A percentile compares a stretch with the other conserved stretches of the same genome.
phyloP scores from a whole-genome alignment of 2,113 vertebrate species.

The Alligator sinensis region DNA sequence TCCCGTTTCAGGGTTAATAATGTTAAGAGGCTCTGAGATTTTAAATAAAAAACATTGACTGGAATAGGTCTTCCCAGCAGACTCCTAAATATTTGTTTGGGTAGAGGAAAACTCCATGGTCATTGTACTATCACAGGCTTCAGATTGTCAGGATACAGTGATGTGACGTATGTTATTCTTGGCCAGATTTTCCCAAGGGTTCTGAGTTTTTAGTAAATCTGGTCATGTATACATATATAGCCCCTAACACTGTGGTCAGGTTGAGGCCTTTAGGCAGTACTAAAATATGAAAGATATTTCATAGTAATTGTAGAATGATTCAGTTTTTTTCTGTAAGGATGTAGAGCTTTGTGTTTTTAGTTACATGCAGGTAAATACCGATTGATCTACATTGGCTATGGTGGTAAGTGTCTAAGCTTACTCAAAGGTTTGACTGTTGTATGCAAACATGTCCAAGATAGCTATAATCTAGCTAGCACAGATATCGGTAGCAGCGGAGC shows the following conservation, averaged over 20 bases:
- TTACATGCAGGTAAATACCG: background rate
- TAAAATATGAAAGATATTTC: background rate
- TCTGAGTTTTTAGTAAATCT: background rate
- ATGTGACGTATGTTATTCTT: background rate
- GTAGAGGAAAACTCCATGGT: constrained; percentile 57
- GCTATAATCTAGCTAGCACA: no score
- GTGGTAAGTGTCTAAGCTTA: no score
- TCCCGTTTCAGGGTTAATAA: constrained; percentile 11
- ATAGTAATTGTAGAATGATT: no score
- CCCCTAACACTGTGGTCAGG: background rate
- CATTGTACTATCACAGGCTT: background rate
- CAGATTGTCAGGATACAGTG: background rate
- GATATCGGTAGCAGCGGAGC: no score
- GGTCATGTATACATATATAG: background rate
- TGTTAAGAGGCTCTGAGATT: constrained; percentile 1
- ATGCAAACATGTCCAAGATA: no score
- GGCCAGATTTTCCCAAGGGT: background rate
- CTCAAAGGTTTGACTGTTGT: no score
- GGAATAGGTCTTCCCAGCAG: constrained; percentile 38
- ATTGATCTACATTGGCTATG: no score
- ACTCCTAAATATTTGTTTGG: constrained; percentile 14
- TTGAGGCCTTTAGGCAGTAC: background rate
- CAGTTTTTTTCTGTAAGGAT: background rate
- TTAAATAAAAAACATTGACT: constrained; percentile 17
- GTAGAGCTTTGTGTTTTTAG: background rate